Conservation (phyloP, 2,797 vertebrate species). For the Sphenopsis melanotis region DNA sequence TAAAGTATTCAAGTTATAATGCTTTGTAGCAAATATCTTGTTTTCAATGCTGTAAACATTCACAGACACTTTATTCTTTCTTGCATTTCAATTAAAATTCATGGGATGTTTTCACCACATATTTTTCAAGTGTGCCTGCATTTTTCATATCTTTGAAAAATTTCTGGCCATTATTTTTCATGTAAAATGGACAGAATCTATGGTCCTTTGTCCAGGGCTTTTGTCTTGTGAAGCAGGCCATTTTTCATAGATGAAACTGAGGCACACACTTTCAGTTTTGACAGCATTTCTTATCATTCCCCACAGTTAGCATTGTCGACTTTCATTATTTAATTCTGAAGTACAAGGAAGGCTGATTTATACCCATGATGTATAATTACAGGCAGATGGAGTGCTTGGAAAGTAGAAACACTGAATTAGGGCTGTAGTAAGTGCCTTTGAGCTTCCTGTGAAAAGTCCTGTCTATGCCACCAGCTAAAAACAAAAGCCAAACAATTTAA, state of each 20-base stretch:
- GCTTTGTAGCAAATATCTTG: conserved; percentile 5
- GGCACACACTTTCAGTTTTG: conserved; percentile 36
- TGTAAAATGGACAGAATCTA: conserved; percentile 20
- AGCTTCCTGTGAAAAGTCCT: conserved; percentile 9
- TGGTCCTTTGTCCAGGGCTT: conserved; percentile 51
- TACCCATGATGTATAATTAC: conserved; percentile 50
- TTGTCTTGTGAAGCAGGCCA: conserved; percentile 54
- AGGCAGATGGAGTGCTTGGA: conserved; percentile 28
- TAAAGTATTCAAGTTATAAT: not conserved
- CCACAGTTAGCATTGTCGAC: conserved; percentile 44
- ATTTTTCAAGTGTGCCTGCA: conserved; percentile 8
- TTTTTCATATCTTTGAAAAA: conserved; percentile 47
- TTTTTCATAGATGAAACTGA: conserved; percentile 64
- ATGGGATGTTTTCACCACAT: conserved; percentile 27
- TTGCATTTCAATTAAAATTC: conserved; percentile 53
- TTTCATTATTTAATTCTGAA: conserved; percentile 65
- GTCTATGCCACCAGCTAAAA: conserved; percentile 20
- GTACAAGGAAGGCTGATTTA: conserved; percentile 47
- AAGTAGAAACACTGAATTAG: conserved; percentile 44
- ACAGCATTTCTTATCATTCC: conserved; percentile 56
- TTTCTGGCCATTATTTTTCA: conserved; percentile 53
- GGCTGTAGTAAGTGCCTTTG: not conserved
- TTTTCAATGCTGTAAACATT: not conserved
- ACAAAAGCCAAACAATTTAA: conserved; percentile 17
- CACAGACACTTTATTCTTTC: conserved; percentile 35